Conservation (phyloP, 2,888 invertebrate genomes). For the Phytoseiulus persimilis region DNA sequence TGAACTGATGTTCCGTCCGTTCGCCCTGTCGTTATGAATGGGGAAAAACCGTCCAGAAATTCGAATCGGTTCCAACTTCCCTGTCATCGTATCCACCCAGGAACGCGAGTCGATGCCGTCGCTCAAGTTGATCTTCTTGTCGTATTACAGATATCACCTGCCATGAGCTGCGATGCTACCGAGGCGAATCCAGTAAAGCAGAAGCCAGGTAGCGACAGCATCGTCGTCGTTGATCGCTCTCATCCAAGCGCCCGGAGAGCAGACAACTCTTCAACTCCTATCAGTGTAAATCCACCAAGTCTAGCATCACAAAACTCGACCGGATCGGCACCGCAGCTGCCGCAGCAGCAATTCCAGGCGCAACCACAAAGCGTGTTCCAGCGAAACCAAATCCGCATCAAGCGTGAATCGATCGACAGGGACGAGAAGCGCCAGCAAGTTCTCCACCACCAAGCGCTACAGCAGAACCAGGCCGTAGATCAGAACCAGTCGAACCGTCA, state of each 20-base stretch:
- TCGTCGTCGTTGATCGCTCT: neutral
- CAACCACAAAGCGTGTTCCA: neutral
- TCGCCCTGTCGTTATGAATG: no score
- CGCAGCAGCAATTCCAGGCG: neutral
- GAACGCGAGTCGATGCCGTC: no score
- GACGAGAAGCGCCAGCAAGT: neutral
- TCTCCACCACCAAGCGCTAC: neutral
- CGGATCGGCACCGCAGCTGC: neutral
- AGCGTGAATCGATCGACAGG: neutral
- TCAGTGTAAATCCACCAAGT: neutral
- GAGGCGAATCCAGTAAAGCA: constrained; percentile 27
- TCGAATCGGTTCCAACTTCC: no score
- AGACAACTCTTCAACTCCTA: neutral
- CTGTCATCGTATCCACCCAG: no score
- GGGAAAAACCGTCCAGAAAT: no score
- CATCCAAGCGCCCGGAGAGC: neutral
- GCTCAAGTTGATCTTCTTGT: neutral
- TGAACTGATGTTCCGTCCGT: no score
- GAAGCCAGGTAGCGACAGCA: neutral
- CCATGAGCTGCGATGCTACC: constrained; percentile 36
- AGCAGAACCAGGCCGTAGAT: neutral
- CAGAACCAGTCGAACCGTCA: neutral
- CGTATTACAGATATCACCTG: constrained; percentile 13
- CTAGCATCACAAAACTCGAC: neutral
- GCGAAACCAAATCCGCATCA: neutral